Base-by-base conservation (phyloP, 2,888 invertebrate genomes). In the Stenolophus ochropezus region DNA sequence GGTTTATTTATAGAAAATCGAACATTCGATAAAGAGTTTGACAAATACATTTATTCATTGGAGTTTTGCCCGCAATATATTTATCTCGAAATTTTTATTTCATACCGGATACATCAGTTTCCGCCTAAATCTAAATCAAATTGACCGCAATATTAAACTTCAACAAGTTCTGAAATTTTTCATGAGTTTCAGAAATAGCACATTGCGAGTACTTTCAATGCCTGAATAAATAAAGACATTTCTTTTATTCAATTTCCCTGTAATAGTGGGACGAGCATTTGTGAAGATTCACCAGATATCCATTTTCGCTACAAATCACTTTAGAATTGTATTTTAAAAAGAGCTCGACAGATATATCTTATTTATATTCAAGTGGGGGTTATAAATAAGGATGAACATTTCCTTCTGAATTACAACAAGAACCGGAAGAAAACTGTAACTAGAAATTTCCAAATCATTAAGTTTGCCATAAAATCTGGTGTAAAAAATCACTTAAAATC, bases 141-240 rank as follows among this genome's bases (percentile, higher is more conserved):
- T 56, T 20, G 53, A 56, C 53, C 53, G 18, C 53, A 20, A 18
- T 56, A 56, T 56, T 56, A 20, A 56, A 56, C 53, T 56, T 56
- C 20, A 56, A 18, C 53, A 56, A 20, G 53, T 56, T 20, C 53
- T 56, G 20, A 56, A 56, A 56, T 20, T 56, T 56, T 56, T 56
- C 16, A 56, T 56, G 53, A 56, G 2, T 56, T 56, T 56, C 53
- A 56, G 53, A 20, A 56, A 56, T 18, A 56, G 53, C 53, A 56
- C 2, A n/a, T n/a, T 49, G 20, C 18, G 53, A 56, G 53, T 56
- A 56, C 53, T 56, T 56, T 3, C 18, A 56, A 8, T 5, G 53
- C 6, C 16, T 56, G 53, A 56, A 56, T 56, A 56, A 56, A 56
- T 56, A 56, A 56, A 56, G 53, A 56, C 53, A 20, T 56, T 49